Conservation (phyloP, 2,797 vertebrate genomes). For the Aplochiton taeniatus region DNA sequence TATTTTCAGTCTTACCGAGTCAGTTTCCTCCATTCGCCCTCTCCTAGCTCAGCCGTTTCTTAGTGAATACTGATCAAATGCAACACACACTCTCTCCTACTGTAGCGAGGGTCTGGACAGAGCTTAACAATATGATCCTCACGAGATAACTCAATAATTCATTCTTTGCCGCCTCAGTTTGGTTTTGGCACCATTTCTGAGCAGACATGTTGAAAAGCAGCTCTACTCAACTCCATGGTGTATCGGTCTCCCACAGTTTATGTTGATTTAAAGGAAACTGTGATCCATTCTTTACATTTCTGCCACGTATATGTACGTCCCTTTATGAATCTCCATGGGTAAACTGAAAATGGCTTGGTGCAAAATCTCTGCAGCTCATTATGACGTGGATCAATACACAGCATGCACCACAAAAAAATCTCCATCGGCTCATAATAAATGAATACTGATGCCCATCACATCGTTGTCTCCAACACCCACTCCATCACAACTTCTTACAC, state of each 20-base stretch:
- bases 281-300: too few relatives aligned
- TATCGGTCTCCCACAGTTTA: too few relatives aligned
- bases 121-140: constrained; percentile 18
- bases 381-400: constrained; percentile 31
- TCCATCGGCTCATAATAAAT: constrained; percentile 41
- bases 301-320: too few relatives aligned
- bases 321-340: neutral
- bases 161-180: neutral
- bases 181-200: neutral
- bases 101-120: constrained; percentile 10
- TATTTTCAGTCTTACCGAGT: too few relatives aligned
- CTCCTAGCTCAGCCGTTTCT: constrained; percentile 29
- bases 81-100: neutral
- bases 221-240: too few relatives aligned
- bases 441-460: constrained; percentile 18
- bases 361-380: constrained; percentile 9
- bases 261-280: too few relatives aligned
- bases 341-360: constrained; percentile 12
- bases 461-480: constrained; percentile 13
- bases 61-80: constrained; percentile 48
- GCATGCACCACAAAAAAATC: constrained; percentile 15
- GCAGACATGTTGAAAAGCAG: neutral
- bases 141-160: constrained; percentile 22
- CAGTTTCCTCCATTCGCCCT: neutral
- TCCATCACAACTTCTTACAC: constrained; percentile 38